Conservation (phyloP, 2,797 vertebrate species). For the Myotis daubentonii region DNA sequence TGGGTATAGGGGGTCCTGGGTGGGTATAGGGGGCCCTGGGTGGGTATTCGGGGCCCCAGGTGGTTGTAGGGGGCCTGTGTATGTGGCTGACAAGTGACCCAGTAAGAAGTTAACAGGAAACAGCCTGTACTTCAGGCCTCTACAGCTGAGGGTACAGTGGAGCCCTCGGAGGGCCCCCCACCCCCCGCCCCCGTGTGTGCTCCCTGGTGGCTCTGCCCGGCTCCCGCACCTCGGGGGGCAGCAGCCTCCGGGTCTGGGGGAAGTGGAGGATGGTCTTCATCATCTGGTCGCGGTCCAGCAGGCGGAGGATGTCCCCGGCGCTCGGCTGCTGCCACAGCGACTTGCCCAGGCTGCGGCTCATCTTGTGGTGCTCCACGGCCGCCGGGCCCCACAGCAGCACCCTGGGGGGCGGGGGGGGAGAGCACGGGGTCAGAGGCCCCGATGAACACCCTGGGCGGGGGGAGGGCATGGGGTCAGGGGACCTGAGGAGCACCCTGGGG, state of each 20-base stretch:
- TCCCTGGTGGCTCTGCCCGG: rapidly evolving
- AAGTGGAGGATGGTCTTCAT: slow-evolving; percentile 91
- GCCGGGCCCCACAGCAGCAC: slow-evolving; percentile 94
- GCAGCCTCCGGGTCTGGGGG: slow-evolving; percentile 90
- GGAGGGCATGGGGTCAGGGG: slow-evolving; percentile 77
- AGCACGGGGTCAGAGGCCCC: neutral
- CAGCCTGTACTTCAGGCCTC: rapidly evolving
- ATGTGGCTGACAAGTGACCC: no score
- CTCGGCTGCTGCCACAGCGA: slow-evolving; percentile 96
- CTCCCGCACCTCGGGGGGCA: slow-evolving; percentile 83
- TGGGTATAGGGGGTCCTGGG: no score
- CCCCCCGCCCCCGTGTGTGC: no score
- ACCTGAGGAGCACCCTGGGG: slow-evolving; percentile 93
- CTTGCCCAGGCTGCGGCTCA: slow-evolving; percentile 92
- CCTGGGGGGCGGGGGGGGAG: slow-evolving; percentile 79
- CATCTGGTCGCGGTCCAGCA: slow-evolving; percentile 91
- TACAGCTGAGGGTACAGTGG: neutral
- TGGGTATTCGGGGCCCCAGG: neutral
- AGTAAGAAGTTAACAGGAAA: neutral
- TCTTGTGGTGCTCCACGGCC: slow-evolving; percentile 95
- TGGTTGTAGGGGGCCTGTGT: neutral
- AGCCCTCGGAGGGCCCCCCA: rapidly evolving
- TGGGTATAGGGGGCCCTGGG: no score
- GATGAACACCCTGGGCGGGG: slow-evolving; percentile 87
- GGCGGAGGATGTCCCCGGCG: slow-evolving; percentile 91